Evolutionary conservation across 2,888 invertebrate species (phyloP), one percentile per base, ranked within the genome.

Genomic region (Callyntrura sp.): DNA sequence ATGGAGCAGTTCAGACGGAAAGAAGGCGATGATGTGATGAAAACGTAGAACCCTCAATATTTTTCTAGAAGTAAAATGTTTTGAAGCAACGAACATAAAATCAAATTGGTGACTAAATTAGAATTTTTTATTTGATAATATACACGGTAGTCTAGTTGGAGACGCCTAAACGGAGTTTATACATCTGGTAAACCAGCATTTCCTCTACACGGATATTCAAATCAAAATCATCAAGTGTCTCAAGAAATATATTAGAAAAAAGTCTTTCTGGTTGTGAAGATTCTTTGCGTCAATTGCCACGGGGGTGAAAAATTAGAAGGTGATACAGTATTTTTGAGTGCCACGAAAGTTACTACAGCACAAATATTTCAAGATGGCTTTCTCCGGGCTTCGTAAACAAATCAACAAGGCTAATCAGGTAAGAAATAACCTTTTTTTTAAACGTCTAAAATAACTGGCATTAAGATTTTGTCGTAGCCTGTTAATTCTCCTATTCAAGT

Each of bases 361-460:
- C 23, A 70, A 68, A 68, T 65, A 62, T 0, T 51, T 70, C 86
- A 92, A 94, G 95, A 99, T 99, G 99, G 99, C 99, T 95, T 98
- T 99, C 95, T 99, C 99, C 94, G 99, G 99, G 94, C 96, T 99
- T 94, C 99, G 98, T 95, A 99, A 99, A 96, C 99, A 99, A 95
- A 98, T 99, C 95, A 99, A 99, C 96, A 99, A 99, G 96, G 99
- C 99, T 94, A 99, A 99, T 96, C 99, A 99, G 97, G 98, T 98
- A 95, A 96, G 95, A 94, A 68, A 82, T 62, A 0, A 45, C 14
- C 2, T 2, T 45, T 62, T 20, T 23, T n/a, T n/a, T n/a, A n/a
- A n/a, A n/a, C n/a, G n/a, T n/a, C n/a, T n/a, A n/a, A n/a, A n/a
- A n/a, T n/a, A n/a, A n/a, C n/a, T n/a, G n/a, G n/a, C n/a, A n/a